These are phyloP conservation scores for Campopleginae sp. DNA, from an alignment of 2,888 invertebrate genomes.

Conservation along the genomic window DNA sequence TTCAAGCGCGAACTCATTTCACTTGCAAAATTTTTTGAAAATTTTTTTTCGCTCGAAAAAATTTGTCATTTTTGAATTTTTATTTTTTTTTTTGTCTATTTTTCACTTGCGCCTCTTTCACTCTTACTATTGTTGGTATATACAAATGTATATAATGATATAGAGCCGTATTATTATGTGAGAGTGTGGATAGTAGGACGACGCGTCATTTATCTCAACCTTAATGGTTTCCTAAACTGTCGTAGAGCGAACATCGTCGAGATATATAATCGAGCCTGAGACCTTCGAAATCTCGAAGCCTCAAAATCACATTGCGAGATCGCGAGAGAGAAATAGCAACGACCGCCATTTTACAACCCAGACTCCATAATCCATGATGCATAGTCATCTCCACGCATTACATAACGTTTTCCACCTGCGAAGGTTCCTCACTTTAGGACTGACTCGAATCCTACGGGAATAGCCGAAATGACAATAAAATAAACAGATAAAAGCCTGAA, in stretches of 20 bases:
- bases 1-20: not conserved
- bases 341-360: conserved; percentile 44
- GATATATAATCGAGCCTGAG: conserved; percentile 80
- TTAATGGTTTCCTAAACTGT: conserved; percentile 79
- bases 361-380: conserved; percentile 1
- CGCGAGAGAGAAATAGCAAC: conserved; percentile 31
- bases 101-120: not conserved
- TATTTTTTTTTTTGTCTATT: not conserved
- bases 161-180: not conserved
- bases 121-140: not conserved
- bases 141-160: conserved; percentile 11
- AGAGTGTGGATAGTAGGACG: conserved; percentile 19
- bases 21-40: not conserved
- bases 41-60: not conserved
- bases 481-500: not conserved
- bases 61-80: not conserved
- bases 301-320: conserved; percentile 19
- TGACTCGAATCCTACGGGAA: not conserved
- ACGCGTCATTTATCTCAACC: conserved; percentile 60
- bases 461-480: not conserved
- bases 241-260: conserved; percentile 66
- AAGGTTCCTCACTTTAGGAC: not conserved
- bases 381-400: conserved; percentile 6
- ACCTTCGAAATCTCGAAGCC: conserved; percentile 70
- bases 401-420: conserved; percentile 12